phyloP scores from a whole-genome alignment of 2,888 invertebrate genomes.

The Polydesmus complanatus region DNA sequence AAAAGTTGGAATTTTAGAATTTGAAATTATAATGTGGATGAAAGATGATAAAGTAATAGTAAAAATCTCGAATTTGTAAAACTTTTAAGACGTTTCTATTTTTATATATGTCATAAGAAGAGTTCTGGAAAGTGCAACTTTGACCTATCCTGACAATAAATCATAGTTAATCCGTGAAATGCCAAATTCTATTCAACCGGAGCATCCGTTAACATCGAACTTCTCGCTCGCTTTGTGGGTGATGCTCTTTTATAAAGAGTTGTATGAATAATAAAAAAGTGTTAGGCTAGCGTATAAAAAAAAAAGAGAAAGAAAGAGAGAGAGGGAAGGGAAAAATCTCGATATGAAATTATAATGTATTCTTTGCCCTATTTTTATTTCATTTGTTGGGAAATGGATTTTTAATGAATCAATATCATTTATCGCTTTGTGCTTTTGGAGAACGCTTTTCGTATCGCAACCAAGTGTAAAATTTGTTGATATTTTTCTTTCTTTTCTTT shows the following conservation, averaged over 20 bases:
- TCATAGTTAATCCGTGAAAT: conserved; percentile 16
- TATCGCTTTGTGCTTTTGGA: conserved; percentile 12
- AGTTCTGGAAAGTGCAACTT: conserved; percentile 12
- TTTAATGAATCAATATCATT: conserved; percentile 17
- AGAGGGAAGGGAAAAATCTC: not conserved
- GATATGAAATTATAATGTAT: not conserved
- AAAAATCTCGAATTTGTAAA: not conserved
- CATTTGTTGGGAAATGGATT: conserved; percentile 7
- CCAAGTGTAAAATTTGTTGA: too few species aligned
- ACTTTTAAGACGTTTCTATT: not conserved
- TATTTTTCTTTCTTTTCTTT: too few species aligned
- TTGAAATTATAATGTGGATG: not conserved
- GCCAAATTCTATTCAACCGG: conserved; percentile 5
- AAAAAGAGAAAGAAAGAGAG: not conserved
- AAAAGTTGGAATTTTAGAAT: not conserved
- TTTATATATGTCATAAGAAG: not conserved
- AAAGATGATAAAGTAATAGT: not conserved
- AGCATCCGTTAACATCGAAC: not conserved
- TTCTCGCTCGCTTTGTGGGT: too few species aligned
- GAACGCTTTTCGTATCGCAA: too few species aligned
- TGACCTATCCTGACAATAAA: conserved; percentile 16
- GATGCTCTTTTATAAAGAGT: too few species aligned
- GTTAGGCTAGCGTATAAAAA: not conserved
- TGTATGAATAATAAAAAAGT: not conserved
- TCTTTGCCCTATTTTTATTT: not conserved